Evolutionary conservation across 2,113 vertebrate species (phyloP).

Genomic region (Pelecanus crispus): DNA sequence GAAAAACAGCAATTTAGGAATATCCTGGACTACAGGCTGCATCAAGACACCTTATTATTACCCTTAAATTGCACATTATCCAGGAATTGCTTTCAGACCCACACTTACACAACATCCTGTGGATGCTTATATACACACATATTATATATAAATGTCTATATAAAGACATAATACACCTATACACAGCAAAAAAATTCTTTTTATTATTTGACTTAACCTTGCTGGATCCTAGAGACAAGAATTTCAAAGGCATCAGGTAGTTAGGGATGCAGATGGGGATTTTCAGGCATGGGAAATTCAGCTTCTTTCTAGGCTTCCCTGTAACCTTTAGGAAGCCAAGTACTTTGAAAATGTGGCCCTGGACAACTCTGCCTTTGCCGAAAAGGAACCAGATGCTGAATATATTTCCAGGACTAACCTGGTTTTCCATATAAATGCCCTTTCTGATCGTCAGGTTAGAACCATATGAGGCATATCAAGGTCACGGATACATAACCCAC

Average conservation of each 20-base stretch:
- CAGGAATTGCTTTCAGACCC: neutral
- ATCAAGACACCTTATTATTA: neutral
- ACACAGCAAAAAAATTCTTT: neutral
- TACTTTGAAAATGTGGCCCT: neutral
- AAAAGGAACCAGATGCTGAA: neutral
- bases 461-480: neutral
- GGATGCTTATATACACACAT: neutral
- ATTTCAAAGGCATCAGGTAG: neutral
- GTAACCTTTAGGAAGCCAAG: neutral
- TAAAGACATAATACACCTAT: neutral
- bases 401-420: neutral
- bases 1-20: neutral
- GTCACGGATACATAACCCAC: neutral
- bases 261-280: neutral
- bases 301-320: neutral
- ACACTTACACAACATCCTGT: neutral
- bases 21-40: neutral
- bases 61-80: neutral
- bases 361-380: neutral
- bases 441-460: neutral
- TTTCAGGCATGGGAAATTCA: neutral
- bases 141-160: neutral
- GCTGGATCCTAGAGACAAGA: neutral
- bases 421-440: neutral
- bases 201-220: neutral